A percentile compares a stretch with the other conserved stretches of the same genome.
phyloP scores from a whole-genome alignment of 2,888 invertebrate genomes.

The Ischnus inquisitorius region DNA sequence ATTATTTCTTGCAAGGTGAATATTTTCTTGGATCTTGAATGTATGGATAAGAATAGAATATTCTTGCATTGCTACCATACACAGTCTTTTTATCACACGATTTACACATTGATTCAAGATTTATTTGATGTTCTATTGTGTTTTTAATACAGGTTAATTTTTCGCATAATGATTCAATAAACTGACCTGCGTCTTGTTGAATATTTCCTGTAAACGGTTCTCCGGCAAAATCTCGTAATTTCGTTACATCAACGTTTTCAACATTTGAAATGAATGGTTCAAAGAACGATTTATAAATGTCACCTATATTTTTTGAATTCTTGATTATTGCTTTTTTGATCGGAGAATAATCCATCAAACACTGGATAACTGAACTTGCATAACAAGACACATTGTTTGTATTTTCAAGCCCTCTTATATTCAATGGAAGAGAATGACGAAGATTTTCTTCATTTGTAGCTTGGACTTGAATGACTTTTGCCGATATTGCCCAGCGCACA shows the following conservation, averaged over 20 bases:
- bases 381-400: constrained; percentile 49
- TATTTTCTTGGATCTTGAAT: not conserved
- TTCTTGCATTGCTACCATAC: not conserved
- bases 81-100: not conserved
- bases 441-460: not conserved
- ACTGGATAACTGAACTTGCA: constrained; percentile 53
- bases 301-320: too few relatives aligned
- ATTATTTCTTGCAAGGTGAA: constrained; percentile 37
- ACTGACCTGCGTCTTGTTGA: constrained; percentile 53
- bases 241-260: too few relatives aligned
- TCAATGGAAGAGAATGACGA: not conserved
- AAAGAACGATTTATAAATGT: too few relatives aligned
- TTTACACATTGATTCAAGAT: not conserved
- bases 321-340: too few relatives aligned
- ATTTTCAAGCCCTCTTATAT: constrained; percentile 46
- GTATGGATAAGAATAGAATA: not conserved
- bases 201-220: constrained; percentile 8
- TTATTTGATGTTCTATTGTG: not conserved
- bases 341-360: constrained; percentile 14
- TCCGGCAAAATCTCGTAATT: not conserved
- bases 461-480: not conserved
- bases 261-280: too few relatives aligned
- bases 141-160: constrained; percentile 1
- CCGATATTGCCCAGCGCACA: constrained; percentile 24
- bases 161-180: constrained; percentile 31